Percentiles rank a stretch among this genome's conserved stretches.
These are phyloP conservation scores for Cremastinae sp. DNA, from an alignment of 2,888 invertebrate genomes.

Conservation along the genomic window DNA sequence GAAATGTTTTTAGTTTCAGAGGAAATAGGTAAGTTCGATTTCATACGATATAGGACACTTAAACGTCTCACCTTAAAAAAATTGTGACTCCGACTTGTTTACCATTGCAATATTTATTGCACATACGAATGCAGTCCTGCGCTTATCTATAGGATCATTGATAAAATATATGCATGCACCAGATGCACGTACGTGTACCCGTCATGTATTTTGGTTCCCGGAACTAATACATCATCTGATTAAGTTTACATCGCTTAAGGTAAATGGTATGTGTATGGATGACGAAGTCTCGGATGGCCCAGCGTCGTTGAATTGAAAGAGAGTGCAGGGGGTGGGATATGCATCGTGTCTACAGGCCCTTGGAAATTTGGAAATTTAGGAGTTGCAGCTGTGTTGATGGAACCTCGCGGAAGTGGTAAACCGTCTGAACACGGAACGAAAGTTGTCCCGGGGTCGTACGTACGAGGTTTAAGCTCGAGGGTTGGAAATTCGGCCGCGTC, in stretches of 20 bases:
- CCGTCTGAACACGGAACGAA: conserved; percentile 14
- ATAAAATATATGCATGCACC: no score
- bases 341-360: not conserved
- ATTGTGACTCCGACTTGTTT: no score
- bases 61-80: no score
- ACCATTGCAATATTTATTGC: no score
- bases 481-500: conserved; percentile 31
- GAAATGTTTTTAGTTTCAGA: no score
- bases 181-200: not conserved
- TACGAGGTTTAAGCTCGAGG: conserved; percentile 16
- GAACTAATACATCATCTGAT: conserved; percentile 10
- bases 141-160: no score
- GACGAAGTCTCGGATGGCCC: no score
- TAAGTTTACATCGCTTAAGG: conserved; percentile 16
- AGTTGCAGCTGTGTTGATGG: not conserved
- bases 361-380: not conserved
- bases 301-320: conserved; percentile 7
- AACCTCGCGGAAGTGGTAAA: conserved; percentile 17
- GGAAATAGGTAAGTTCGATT: no score
- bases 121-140: no score
- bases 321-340: not conserved
- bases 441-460: conserved; percentile 14
- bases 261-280: no score
- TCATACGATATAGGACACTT: no score
- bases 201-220: not conserved